Base-by-base conservation (phyloP, 2,113 vertebrate species). In the Reinhardtius hippoglossoides region DNA sequence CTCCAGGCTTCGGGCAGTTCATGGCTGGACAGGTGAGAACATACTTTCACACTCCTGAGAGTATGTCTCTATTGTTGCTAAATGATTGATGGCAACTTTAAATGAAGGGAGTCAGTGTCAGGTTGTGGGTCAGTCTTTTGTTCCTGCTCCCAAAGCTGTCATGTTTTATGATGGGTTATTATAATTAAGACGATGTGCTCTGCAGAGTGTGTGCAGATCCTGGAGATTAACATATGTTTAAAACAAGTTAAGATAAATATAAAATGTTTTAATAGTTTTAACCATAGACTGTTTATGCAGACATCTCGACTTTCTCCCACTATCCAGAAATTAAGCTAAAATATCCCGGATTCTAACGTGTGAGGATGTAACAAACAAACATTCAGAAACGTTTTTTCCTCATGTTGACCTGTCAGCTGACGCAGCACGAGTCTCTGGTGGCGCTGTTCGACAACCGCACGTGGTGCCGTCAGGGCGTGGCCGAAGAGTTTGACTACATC, bases 381-480 rank as follows among this genome's bases (percentile, higher is more conserved):
- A 9, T 37, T 31, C 31, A 31, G 31, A 31, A 31, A 7, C 31
- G 6, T 40, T 31, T 65, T 15, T 23, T 6, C 57, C 31, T 50
- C 12, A 0, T 50, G 31, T 56, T 13, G 40, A 15, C 18, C 20
- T 16, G 16, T 56, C 81, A 99, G 98, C 95, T 99, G 74, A 99
- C 97, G 0, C 98, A 99, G 93, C 98, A 99, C 72, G 98, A 99
- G 87, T 99, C 97, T 0, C 89, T 99, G 76, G 97, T 98, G 65
- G 96, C 98, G 0, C 94, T 99, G 67, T 98, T 99, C 6, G 98
- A 99, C 93, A 99, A 99, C 83, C 96, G 95, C 75, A 99, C 98
- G 0, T 99, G 98, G 98, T 95, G 96, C 81, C 97, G 95, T 66
- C 97, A 97, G 65, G 97, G 96, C 0, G 83, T 97, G 37, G 94